phyloP scores from a whole-genome alignment of 2,113 vertebrate species.

The Caranx melampygus region DNA sequence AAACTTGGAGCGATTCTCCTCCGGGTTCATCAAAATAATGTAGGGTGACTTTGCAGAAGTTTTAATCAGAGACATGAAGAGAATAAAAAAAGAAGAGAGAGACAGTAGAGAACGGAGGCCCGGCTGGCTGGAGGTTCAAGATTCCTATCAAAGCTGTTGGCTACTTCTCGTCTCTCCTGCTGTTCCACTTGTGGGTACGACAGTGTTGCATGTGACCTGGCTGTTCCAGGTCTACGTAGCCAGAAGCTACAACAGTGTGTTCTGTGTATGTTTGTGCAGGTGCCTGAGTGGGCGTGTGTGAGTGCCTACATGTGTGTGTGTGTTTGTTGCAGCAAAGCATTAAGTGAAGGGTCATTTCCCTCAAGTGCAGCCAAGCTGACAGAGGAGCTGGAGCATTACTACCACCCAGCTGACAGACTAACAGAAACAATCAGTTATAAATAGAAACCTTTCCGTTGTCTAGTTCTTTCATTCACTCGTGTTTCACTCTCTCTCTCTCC shows the following conservation, averaged over 20 bases:
- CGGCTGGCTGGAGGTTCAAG: not conserved
- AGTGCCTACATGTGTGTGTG: not conserved
- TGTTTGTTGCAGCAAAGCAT: conserved; percentile 14
- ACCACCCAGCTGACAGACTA: conserved; percentile 19
- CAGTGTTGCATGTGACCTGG: conserved; percentile 7
- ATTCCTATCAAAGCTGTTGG: not conserved
- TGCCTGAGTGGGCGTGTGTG: conserved; percentile 19
- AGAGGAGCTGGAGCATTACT: conserved; percentile 52
- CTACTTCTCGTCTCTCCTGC: not conserved
- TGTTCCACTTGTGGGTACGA: conserved; percentile 8
- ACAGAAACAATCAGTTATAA: conserved; percentile 78
- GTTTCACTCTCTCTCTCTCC: conserved; percentile 1
- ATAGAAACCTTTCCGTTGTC: conserved; percentile 62
- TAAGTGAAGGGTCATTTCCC: conserved; percentile 61
- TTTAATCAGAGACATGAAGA: conserved; percentile 18
- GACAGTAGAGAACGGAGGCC: not conserved
- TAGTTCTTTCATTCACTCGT: conserved; percentile 27
- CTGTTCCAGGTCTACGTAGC: not conserved
- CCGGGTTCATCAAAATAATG: conserved; percentile 45
- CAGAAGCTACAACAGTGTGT: conserved; percentile 25
- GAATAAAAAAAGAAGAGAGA: not conserved
- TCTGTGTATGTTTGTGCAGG: conserved; percentile 10
- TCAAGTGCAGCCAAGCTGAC: conserved; percentile 46
- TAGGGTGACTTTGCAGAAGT: conserved; percentile 10
- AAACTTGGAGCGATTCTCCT: conserved; percentile 50